phyloP scores from a whole-genome alignment of 2,797 vertebrate genomes.

The Apodemus agrarius region DNA sequence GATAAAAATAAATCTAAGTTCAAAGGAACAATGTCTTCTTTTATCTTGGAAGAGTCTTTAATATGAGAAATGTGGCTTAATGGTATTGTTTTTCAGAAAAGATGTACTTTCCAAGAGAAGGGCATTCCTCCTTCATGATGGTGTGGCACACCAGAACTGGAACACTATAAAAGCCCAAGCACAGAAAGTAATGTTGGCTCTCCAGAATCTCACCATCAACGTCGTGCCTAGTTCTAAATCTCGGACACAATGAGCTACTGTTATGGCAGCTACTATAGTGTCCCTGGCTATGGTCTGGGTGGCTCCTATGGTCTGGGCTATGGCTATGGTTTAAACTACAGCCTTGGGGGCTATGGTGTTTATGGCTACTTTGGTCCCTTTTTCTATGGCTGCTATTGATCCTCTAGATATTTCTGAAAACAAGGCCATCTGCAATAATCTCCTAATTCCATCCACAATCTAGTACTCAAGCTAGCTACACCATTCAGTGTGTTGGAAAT shows the following conservation, averaged over 20 bases:
- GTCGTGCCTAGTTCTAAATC: not conserved
- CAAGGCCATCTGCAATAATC: not conserved
- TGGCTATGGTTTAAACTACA: not conserved
- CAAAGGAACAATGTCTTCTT: not conserved
- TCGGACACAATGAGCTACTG: conserved; percentile 19
- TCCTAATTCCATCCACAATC: not conserved
- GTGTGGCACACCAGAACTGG: not conserved
- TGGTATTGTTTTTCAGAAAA: not conserved
- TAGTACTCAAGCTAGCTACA: not conserved
- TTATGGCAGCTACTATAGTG: not conserved
- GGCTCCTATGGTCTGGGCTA: not conserved
- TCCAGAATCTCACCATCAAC: not conserved
- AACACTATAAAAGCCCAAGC: not conserved
- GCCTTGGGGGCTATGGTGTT: not conserved
- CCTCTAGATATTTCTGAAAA: not conserved
- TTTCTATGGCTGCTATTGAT: not conserved
- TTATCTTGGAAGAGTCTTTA: not conserved
- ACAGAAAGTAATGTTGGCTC: not conserved
- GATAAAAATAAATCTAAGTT: not conserved
- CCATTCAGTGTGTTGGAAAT: accelerated
- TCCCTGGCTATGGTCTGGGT: not conserved
- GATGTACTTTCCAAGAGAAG: not conserved
- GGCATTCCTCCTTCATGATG: not conserved
- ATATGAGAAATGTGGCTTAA: not conserved
- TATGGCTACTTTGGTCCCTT: not conserved